Evolutionary conservation across 1,140 invertebrate species (phyloP).

Genomic region (Apocrypta bakeri): DNA sequence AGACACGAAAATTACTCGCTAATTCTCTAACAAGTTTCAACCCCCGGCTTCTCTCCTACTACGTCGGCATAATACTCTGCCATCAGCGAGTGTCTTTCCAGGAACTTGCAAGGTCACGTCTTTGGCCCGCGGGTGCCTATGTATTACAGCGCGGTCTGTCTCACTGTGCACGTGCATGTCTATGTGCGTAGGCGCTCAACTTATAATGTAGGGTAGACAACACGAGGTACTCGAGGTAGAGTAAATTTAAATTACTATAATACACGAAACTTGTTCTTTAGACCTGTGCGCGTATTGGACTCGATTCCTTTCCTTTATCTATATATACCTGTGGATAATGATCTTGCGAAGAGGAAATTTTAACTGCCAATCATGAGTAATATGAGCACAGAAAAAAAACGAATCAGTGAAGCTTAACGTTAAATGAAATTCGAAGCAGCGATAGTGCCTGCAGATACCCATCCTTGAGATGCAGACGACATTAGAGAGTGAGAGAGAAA

Average conservation of each 20-base stretch:
- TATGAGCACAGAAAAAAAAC: neutral
- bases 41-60: neutral
- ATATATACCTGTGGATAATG: no score
- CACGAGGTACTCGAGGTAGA: conserved; percentile 20
- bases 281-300: neutral
- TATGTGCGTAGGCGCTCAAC: conserved; percentile 17
- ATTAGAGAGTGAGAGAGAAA: neutral
- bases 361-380: no score
- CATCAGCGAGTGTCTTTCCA: conserved; percentile 39
- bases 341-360: no score
- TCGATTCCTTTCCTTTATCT: no score
- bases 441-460: neutral
- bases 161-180: neutral
- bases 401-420: neutral
- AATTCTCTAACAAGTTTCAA: conserved; percentile 51
- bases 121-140: conserved; percentile 36
- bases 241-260: conserved; percentile 50
- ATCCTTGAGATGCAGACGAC: neutral
- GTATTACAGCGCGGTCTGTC: conserved; percentile 25
- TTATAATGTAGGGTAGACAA: conserved; percentile 29
- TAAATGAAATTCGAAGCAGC: conserved; percentile 25
- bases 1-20: conserved; percentile 56
- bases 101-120: conserved; percentile 50
- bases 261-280: conserved; percentile 9
- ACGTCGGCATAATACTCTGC: conserved; percentile 32